phyloP scores from a whole-genome alignment of 1,140 invertebrate genomes.

The Zelostemma sp. region DNA sequence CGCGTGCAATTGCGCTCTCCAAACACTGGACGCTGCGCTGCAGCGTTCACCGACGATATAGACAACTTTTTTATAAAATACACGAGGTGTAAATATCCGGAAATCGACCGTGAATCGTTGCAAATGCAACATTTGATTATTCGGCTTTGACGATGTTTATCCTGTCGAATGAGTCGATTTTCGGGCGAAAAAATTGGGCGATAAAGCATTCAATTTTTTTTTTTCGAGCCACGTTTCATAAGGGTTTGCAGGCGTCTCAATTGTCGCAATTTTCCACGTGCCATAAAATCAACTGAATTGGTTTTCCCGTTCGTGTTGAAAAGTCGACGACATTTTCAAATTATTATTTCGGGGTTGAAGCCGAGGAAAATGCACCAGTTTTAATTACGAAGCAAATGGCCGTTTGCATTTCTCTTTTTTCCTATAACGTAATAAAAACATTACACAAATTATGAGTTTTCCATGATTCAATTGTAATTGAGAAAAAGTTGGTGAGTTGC shows the following conservation, averaged over 20 bases:
- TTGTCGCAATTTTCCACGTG: not conserved
- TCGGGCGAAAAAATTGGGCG: not conserved
- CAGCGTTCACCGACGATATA: conserved; percentile 16
- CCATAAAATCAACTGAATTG: not conserved
- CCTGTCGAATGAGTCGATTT: not conserved
- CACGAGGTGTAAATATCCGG: conserved; percentile 38
- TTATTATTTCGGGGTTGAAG: not conserved
- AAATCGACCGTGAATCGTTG: conserved; percentile 22
- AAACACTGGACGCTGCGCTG: conserved; percentile 35
- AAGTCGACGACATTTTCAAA: not conserved
- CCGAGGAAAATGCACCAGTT: not conserved
- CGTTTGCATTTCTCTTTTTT: no score
- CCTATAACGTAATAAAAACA: no score
- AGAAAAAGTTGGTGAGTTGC: no score
- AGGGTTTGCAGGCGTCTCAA: not conserved
- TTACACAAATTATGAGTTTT: no score
- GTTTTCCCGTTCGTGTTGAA: not conserved
- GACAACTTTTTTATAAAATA: conserved; percentile 39
- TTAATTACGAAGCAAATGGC: no score
- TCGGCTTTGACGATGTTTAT: conserved; percentile 20
- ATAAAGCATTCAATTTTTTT: not conserved
- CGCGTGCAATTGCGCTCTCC: conserved; percentile 41
- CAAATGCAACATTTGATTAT: conserved; percentile 30
- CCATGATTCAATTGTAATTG: no score
- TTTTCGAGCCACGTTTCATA: not conserved